Conservation (phyloP, 2,888 invertebrate species). For the Dyspetes luteomarginatus region DNA sequence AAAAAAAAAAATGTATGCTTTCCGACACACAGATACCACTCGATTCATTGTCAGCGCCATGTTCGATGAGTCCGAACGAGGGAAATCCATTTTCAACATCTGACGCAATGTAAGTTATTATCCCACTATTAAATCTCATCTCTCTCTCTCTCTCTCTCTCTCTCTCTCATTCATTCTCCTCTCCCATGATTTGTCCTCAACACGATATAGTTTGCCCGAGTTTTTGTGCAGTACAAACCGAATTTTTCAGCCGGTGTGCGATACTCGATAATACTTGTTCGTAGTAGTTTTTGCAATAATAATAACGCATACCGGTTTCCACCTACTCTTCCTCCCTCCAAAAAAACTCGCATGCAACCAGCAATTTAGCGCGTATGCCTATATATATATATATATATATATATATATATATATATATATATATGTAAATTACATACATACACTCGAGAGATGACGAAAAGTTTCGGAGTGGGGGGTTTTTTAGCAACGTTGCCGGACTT, state of each 20-base stretch:
- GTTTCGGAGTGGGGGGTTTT: not conserved
- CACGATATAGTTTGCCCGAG: not conserved
- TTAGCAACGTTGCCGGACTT: not conserved
- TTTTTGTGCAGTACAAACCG: not conserved
- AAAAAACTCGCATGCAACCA: not conserved
- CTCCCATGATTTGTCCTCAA: not conserved
- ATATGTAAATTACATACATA: too few relatives aligned
- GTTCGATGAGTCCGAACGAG: constrained; percentile 72
- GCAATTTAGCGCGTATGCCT: not conserved
- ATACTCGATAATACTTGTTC: constrained; percentile 26
- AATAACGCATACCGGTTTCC: not conserved
- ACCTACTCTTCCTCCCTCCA: too few relatives aligned
- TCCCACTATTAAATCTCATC: constrained; percentile 28
- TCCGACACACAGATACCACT: constrained; percentile 76
- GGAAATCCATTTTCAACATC: constrained; percentile 75
- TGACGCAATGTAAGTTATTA: constrained; percentile 78
- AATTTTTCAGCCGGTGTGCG: not conserved
- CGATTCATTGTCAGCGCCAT: constrained; percentile 76
- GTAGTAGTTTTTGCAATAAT: not conserved
- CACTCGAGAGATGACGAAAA: too few relatives aligned
- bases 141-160: too few relatives aligned
- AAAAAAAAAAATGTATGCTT: not conserved
- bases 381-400: too few relatives aligned
- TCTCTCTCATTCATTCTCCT: not conserved
- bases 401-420: too few relatives aligned